Conservation (phyloP, 2,888 invertebrate genomes). For the Epinotia bilunana region DNA sequence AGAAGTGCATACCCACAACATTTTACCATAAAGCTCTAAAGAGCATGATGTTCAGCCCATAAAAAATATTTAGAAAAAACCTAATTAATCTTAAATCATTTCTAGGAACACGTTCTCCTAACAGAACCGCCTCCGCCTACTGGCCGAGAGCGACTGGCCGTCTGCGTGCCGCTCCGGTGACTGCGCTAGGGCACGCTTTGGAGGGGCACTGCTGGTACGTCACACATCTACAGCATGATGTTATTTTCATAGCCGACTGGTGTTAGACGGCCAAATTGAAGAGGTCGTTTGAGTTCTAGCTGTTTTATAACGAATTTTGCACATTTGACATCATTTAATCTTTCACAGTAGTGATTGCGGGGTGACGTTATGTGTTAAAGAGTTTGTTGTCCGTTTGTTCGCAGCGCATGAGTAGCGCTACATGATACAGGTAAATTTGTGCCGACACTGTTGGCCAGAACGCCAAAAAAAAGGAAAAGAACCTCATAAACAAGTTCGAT, state of each 20-base stretch:
- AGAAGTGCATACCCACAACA: too few relatives aligned
- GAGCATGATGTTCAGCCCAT: not conserved
- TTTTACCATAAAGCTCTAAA: too few relatives aligned
- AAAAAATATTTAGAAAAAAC: not conserved
- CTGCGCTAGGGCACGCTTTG: conserved; percentile 8
- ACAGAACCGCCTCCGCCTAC: conserved; percentile 16
- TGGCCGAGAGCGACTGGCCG: conserved; percentile 34
- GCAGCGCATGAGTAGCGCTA: too few relatives aligned
- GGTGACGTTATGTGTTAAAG: too few relatives aligned
- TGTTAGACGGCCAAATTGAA: conserved; percentile 52
- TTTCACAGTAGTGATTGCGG: too few relatives aligned
- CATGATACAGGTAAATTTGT: too few relatives aligned
- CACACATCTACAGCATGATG: conserved; percentile 56
- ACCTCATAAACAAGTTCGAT: too few relatives aligned
- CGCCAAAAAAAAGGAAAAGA: too few relatives aligned
- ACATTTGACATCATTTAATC: too few relatives aligned
- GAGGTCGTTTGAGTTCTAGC: conserved; percentile 29
- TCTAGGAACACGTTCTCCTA: not conserved
- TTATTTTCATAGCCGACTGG: conserved; percentile 36
- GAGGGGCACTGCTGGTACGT: conserved; percentile 31
- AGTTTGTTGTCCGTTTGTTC: too few relatives aligned
- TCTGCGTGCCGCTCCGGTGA: not conserved
- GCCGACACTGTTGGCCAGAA: too few relatives aligned
- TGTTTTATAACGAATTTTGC: too few relatives aligned
- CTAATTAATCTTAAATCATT: not conserved